phyloP scores from a whole-genome alignment of 2,797 vertebrate species.

The Gallinago solitaria region DNA sequence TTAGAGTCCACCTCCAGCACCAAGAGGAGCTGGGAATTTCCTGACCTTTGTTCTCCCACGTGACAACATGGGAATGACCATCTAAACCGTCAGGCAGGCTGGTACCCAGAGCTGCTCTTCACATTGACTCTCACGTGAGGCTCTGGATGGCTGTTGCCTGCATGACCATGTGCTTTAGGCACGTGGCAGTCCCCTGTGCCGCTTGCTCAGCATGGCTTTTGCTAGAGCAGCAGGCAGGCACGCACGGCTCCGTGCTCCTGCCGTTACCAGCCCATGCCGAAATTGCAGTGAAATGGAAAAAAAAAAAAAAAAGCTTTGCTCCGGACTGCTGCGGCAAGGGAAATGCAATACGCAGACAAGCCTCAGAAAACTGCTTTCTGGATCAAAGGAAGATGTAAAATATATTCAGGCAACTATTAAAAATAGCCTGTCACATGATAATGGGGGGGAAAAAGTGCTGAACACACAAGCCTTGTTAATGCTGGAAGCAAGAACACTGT shows the following conservation, averaged over 20 bases:
- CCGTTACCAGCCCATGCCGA: neutral
- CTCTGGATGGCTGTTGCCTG: slow-evolving; percentile 8
- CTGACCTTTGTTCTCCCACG: neutral
- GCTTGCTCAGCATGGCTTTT: neutral
- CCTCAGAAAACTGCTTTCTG: neutral
- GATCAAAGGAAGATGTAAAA: slow-evolving; percentile 39
- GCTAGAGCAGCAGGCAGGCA: neutral
- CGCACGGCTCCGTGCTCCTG: neutral
- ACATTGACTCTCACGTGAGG: slow-evolving; percentile 47
- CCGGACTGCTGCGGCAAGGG: neutral
- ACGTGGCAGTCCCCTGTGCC: slow-evolving; percentile 68
- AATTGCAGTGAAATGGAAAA: neutral
- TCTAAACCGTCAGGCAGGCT: neutral
- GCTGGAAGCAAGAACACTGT: slow-evolving; percentile 35
- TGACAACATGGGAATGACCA: neutral
- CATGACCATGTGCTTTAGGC: slow-evolving; percentile 57
- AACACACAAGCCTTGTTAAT: neutral
- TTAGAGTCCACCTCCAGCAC: neutral
- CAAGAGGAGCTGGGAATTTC: neutral
- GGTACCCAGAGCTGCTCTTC: neutral
- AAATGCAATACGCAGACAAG: neutral
- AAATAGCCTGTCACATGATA: slow-evolving; percentile 62
- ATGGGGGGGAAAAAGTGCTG: slow-evolving; percentile 8
- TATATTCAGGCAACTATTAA: slow-evolving; percentile 55
- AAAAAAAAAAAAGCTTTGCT: neutral